These are phyloP conservation scores for Scopus umbretta DNA, from an alignment of 2,113 vertebrate species.

Conservation along the genomic window DNA sequence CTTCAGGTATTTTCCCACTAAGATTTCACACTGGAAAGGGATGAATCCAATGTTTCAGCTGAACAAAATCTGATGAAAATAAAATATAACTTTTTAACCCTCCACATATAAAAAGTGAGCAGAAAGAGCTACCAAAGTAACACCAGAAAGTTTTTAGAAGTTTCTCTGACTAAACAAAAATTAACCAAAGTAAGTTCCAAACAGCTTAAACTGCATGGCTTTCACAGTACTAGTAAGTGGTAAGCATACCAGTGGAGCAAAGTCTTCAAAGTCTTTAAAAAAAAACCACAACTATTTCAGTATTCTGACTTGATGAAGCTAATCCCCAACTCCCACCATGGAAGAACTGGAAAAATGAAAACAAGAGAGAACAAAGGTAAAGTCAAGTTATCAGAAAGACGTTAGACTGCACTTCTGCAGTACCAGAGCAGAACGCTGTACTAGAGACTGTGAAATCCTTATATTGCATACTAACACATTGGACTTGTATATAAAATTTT, in stretches of 20 bases:
- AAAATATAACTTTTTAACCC: neutral
- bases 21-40: neutral
- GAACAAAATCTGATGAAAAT: neutral
- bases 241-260: neutral
- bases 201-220: neutral
- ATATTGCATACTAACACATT: neutral
- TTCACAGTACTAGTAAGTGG: neutral
- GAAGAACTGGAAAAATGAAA: neutral
- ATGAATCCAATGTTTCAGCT: accelerated
- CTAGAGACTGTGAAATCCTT: neutral
- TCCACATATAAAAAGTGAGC: neutral
- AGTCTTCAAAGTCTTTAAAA: neutral
- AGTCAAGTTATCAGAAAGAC: neutral
- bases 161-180: neutral
- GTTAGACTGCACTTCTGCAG: neutral
- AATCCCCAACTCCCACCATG: accelerated
- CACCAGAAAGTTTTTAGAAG: neutral
- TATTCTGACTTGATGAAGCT: neutral
- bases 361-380: neutral
- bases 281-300: accelerated
- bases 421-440: neutral
- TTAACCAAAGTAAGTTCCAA: neutral
- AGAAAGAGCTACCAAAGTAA: neutral
- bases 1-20: neutral
- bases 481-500: neutral